These are phyloP conservation scores for Axea sp. DNA, from an alignment of 2,888 invertebrate genomes.

Conservation along the genomic window DNA sequence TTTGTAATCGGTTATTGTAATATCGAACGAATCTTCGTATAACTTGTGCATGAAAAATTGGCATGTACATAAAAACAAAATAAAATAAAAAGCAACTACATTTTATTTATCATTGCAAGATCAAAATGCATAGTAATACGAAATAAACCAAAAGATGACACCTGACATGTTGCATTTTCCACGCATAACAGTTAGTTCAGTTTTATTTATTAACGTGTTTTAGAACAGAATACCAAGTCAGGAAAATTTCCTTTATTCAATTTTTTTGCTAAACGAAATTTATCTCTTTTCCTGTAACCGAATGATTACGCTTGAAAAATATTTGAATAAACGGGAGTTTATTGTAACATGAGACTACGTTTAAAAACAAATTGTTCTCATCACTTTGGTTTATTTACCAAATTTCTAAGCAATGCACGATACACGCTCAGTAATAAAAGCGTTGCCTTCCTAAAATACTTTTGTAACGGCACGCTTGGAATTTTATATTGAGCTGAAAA, in stretches of 20 bases:
- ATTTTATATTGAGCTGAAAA: conserved; percentile 17
- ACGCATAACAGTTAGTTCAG: too few relatives aligned
- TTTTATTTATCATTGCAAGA: not conserved
- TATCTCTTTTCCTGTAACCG: conserved; percentile 15
- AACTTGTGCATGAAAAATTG: conserved; percentile 51
- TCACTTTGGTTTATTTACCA: conserved; percentile 50
- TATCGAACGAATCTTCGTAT: conserved; percentile 18
- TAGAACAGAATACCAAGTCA: too few relatives aligned
- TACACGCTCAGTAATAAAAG: conserved; percentile 44
- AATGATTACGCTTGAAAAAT: conserved; percentile 18
- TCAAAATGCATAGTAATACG: not conserved
- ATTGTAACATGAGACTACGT: conserved; percentile 18
- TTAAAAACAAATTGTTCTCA: conserved; percentile 9
- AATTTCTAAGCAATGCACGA: conserved; percentile 54
- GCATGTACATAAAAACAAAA: conserved; percentile 18
- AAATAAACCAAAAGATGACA: conserved; percentile 2
- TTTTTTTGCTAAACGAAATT: not conserved
- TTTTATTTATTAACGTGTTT: too few relatives aligned
- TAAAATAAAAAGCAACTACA: not conserved
- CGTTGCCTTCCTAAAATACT: conserved; percentile 48
- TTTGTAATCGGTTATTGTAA: not conserved
- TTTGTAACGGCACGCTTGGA: conserved; percentile 40
- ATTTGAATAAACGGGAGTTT: conserved; percentile 31
- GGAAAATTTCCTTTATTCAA: conserved; percentile 7
- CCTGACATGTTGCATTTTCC: too few relatives aligned